Conservation (phyloP, 2,888 invertebrate species). For the Belgica antarctica region DNA sequence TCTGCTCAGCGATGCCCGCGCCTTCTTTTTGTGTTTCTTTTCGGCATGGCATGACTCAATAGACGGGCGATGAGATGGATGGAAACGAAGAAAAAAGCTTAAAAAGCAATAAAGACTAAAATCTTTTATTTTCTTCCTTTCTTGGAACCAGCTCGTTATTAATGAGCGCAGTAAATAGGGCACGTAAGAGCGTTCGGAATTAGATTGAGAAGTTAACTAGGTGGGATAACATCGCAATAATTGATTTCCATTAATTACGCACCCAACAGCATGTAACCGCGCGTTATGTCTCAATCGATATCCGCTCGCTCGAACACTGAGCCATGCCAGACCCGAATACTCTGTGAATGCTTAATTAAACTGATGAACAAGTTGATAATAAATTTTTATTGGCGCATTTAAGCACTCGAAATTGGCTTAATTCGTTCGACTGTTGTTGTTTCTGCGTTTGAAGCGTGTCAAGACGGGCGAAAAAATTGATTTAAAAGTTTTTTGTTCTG, state of each 20-base stretch:
- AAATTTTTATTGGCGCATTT: background rate
- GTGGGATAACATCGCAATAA: slow-evolving; percentile 10
- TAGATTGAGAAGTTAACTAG: background rate
- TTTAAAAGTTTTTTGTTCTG: background rate
- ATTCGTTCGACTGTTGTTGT: background rate
- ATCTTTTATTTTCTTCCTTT: too few species aligned
- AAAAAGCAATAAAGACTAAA: background rate
- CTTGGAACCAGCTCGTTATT: background rate
- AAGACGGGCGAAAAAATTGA: background rate
- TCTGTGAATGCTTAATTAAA: slow-evolving; percentile 1
- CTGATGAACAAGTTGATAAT: slow-evolving; percentile 29
- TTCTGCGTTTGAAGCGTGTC: background rate
- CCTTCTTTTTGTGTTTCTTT: background rate
- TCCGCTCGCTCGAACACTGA: too few species aligned
- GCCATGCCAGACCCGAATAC: background rate
- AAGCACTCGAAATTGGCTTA: background rate
- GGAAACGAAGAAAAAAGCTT: background rate
- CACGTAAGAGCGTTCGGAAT: background rate
- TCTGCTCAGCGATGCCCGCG: slow-evolving; percentile 5
- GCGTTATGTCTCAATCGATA: background rate
- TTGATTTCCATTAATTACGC: background rate
- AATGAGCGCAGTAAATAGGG: background rate
- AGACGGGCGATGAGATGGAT: background rate
- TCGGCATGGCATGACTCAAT: background rate
- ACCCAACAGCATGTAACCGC: slow-evolving; percentile 3